phyloP scores from a whole-genome alignment of 2,797 vertebrate species.

The Oreortyx pictus region DNA sequence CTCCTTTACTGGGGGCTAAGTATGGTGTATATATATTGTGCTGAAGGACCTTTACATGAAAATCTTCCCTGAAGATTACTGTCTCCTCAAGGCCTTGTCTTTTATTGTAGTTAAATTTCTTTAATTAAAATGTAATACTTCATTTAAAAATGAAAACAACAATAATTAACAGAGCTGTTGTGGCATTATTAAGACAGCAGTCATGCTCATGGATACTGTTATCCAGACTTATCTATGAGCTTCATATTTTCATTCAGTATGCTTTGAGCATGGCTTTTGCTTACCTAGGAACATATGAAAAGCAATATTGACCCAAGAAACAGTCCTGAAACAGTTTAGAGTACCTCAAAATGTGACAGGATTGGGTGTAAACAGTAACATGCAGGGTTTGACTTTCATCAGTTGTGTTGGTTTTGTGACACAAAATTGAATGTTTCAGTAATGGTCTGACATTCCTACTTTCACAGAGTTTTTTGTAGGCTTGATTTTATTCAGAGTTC shows the following conservation, averaged over 20 bases:
- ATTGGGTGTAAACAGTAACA: not conserved
- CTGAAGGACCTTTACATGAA: not conserved
- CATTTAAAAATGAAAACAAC: not conserved
- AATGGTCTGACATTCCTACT: not conserved
- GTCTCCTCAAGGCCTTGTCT: not conserved
- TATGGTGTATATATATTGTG: not conserved
- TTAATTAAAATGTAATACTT: not conserved
- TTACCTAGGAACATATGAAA: not conserved
- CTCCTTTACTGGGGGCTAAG: not conserved
- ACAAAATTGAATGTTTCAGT: not conserved
- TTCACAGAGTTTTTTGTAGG: not conserved
- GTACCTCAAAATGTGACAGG: not conserved
- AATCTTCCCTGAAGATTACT: not conserved
- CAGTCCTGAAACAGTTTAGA: constrained; percentile 8
- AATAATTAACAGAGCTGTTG: not conserved
- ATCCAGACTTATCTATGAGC: not conserved
- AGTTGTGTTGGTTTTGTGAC: not conserved
- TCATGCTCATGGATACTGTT: not conserved
- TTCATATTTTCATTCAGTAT: not conserved
- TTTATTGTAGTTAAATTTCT: not conserved
- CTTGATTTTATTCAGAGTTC: not conserved
- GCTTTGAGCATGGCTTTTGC: not conserved
- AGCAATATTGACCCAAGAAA: not conserved
- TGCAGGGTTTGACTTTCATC: not conserved
- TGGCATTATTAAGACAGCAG: not conserved